Conservation (phyloP, 2,113 vertebrate genomes). For the Elachura formosa region DNA sequence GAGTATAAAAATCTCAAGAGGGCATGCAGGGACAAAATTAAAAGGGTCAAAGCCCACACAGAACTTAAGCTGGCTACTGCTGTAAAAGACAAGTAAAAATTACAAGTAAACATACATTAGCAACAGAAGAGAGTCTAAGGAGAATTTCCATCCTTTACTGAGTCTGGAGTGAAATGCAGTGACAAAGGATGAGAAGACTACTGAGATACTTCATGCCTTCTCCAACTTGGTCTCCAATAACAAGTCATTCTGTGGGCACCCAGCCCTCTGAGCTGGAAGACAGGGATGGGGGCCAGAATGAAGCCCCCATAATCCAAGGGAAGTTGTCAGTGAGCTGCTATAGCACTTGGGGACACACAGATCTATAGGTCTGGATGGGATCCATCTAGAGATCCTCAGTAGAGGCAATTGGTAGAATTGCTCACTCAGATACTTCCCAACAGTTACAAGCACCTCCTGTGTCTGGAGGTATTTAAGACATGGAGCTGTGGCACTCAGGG, state of each 20-base stretch:
- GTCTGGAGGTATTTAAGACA: not conserved
- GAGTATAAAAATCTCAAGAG: not conserved
- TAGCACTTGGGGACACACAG: rapidly evolving
- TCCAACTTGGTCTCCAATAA: not conserved
- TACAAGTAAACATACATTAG: not conserved
- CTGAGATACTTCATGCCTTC: not conserved
- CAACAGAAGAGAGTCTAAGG: not conserved
- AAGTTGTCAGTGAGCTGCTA: too few species aligned
- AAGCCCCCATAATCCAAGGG: not conserved
- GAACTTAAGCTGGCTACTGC: not conserved
- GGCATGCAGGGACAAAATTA: not conserved
- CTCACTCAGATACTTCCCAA: not conserved
- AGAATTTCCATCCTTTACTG: not conserved
- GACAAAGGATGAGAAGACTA: not conserved
- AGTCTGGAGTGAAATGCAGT: rapidly evolving
- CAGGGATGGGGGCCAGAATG: not conserved
- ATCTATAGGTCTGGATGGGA: not conserved
- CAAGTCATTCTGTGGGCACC: not conserved
- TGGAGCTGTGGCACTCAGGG: not conserved
- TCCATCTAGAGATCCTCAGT: not conserved
- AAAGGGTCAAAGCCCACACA: not conserved
- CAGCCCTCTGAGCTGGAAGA: not conserved
- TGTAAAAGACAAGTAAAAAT: not conserved
- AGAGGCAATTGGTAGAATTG: not conserved
- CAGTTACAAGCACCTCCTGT: not conserved